Conservation (phyloP, 2,888 invertebrate species). For the Aspidapion aeneum region DNA sequence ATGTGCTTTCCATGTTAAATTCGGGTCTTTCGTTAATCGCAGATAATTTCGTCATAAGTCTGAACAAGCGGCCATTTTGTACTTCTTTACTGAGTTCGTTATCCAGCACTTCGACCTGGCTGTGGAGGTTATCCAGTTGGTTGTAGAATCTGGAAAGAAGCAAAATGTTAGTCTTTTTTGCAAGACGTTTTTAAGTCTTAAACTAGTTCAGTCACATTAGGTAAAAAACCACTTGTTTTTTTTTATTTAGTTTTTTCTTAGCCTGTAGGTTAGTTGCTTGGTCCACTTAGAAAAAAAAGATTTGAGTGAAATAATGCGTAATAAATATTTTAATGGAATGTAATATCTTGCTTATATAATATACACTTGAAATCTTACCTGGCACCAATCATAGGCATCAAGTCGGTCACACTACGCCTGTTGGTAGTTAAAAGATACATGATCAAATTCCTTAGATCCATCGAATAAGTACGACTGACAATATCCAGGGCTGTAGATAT, state of each 20-base stretch:
- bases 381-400: conserved; percentile 99
- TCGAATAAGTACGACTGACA: conserved; percentile 85
- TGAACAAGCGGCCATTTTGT: conserved; percentile 90
- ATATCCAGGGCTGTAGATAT: conserved; percentile 85
- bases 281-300: too few relatives aligned
- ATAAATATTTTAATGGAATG: too few relatives aligned
- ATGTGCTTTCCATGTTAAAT: conserved; percentile 86
- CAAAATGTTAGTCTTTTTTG: not conserved
- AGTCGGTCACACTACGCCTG: conserved; percentile 84
- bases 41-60: conserved; percentile 86
- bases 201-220: not conserved
- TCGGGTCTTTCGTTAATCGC: conserved; percentile 96
- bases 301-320: too few relatives aligned
- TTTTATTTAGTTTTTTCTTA: too few relatives aligned
- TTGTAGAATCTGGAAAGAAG: conserved; percentile 75
- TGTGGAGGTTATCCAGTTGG: conserved; percentile 87
- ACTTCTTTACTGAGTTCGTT: conserved; percentile 89
- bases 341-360: too few relatives aligned
- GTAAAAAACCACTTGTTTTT: too few relatives aligned
- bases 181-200: not conserved
- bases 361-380: conserved; percentile 50
- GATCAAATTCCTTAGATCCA: conserved; percentile 92
- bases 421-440: conserved; percentile 72
- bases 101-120: conserved; percentile 85
- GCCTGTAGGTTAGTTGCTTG: too few relatives aligned